These are phyloP conservation scores for Procambarus virginalis DNA, from an alignment of 1,140 invertebrate species.

Conservation along the genomic window DNA sequence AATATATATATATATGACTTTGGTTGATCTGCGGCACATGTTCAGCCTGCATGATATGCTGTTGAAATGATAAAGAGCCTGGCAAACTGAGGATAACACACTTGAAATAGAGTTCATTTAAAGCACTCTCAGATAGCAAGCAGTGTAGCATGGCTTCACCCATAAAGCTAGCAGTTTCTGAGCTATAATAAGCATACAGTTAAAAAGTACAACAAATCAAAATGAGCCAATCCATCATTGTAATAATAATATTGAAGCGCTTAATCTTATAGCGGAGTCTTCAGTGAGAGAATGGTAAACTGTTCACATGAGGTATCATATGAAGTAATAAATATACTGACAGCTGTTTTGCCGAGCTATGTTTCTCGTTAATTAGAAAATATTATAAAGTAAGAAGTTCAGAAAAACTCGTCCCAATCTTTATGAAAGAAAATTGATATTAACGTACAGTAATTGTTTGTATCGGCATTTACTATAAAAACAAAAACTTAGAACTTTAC, in stretches of 20 bases:
- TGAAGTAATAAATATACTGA: background rate
- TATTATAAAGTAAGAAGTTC: too few species aligned
- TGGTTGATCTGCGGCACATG: constrained; percentile 18
- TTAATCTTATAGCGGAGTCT: constrained; percentile 5
- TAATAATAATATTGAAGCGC: constrained; percentile 5
- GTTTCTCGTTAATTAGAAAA: too few species aligned
- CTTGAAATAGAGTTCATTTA: background rate
- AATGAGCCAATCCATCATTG: constrained; percentile 3
- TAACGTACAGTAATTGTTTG: too few species aligned
- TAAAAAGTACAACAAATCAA: constrained; percentile 28
- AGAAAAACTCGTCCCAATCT: too few species aligned
- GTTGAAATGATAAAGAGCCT: background rate
- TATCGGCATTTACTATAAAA: too few species aligned
- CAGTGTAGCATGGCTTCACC: constrained; percentile 23
- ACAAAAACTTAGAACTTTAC: too few species aligned
- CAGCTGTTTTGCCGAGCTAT: background rate
- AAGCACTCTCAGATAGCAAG: constrained; percentile 17
- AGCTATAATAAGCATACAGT: constrained; percentile 34
- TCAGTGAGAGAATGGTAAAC: background rate
- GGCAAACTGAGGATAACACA: constrained; percentile 45
- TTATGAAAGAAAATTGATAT: too few species aligned
- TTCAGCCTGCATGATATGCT: constrained; percentile 38
- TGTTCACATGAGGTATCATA: background rate
- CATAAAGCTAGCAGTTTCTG: constrained; percentile 17
- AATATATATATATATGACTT: background rate